A percentile compares a stretch with the other conserved stretches of the same genome.
These are phyloP conservation scores for Phoeniculus purpureus DNA, from an alignment of 2,797 vertebrate species.

Conservation along the genomic window DNA sequence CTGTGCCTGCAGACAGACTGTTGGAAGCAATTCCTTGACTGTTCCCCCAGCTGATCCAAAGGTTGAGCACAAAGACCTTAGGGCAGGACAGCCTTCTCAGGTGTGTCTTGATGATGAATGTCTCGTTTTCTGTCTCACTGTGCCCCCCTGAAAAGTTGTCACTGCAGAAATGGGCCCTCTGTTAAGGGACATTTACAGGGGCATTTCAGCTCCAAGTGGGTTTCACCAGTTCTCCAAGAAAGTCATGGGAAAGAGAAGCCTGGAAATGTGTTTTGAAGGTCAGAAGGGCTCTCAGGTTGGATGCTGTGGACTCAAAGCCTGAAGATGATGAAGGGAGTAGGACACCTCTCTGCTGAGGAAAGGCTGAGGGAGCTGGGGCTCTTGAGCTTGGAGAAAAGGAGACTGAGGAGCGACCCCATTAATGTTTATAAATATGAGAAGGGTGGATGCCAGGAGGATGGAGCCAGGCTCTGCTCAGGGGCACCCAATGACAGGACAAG, in stretches of 20 bases:
- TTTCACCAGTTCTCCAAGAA: not conserved
- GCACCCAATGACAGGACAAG: too few relatives aligned
- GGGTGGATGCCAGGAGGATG: too few relatives aligned
- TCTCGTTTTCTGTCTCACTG: not conserved
- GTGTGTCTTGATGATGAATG: not conserved
- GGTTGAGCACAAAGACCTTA: not conserved
- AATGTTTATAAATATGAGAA: too few relatives aligned
- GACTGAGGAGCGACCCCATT: too few relatives aligned
- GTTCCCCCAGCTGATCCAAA: not conserved
- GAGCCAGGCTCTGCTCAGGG: too few relatives aligned
- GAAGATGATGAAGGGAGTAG: too few relatives aligned
- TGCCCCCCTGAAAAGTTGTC: not conserved
- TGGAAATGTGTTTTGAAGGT: not conserved
- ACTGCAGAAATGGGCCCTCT: not conserved
- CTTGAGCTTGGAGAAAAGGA: too few relatives aligned
- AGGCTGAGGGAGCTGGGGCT: too few relatives aligned
- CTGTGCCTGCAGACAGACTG: not conserved
- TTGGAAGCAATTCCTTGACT: not conserved
- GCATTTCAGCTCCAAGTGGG: not conserved
- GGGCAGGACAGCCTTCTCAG: not conserved
- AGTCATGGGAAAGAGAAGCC: not conserved
- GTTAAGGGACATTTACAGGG: not conserved
- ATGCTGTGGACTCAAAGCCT: not conserved
- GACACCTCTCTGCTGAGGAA: too few relatives aligned
- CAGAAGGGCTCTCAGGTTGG: not conserved